A percentile compares a stretch with the other conserved stretches of the same genome.
Evolutionary conservation across 2,113 vertebrate genomes (phyloP).

Genomic region (Atlantisia rogersi): DNA sequence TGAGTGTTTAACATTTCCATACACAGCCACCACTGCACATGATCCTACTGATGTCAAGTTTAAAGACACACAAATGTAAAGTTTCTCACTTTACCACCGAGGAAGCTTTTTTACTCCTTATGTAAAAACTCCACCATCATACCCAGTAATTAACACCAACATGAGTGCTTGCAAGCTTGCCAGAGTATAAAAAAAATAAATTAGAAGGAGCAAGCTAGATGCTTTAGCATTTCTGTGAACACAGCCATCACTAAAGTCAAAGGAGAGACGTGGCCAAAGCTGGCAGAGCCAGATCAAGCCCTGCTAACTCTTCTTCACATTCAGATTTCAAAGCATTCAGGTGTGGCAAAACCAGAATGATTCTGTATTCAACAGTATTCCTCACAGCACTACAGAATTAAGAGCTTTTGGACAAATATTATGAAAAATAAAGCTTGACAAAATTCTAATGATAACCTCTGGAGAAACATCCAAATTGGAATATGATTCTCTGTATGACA

Average conservation of each 20-base stretch:
- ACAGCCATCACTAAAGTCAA: not conserved
- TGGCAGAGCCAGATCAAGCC: not conserved
- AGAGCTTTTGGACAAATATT: not conserved
- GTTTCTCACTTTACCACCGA: not conserved
- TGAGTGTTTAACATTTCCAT: not conserved
- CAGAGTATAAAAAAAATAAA: not conserved
- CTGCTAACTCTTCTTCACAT: not conserved
- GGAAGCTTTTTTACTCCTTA: not conserved
- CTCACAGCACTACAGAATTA: not conserved
- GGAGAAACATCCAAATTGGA: not conserved
- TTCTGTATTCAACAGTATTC: not conserved
- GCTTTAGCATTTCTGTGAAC: not conserved
- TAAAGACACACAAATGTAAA: not conserved
- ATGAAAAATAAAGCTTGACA: not conserved
- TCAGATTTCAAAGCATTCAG: not conserved
- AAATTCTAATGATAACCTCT: not conserved
- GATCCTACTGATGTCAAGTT: not conserved
- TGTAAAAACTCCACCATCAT: not conserved
- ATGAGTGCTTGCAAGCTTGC: not conserved
- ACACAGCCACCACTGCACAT: not conserved
- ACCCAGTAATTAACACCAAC: not conserved
- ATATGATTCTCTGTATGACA: not conserved
- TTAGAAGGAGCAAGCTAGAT: not conserved
- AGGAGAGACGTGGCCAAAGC: not conserved
- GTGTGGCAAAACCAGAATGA: not conserved